These are phyloP conservation scores for Bombylius major DNA, from an alignment of 2,888 invertebrate species.

Conservation along the genomic window DNA sequence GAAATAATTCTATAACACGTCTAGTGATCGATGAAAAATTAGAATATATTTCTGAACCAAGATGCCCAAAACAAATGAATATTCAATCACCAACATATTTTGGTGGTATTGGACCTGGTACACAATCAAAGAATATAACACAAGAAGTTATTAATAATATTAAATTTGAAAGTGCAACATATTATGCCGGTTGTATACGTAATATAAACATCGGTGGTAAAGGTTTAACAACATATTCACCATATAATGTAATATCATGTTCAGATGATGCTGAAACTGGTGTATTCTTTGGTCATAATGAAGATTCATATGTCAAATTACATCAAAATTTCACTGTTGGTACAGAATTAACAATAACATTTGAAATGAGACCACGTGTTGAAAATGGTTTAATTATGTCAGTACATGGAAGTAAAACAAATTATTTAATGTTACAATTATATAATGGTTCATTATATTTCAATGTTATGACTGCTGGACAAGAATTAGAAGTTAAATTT, in stretches of 20 bases:
- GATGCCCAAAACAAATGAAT: constrained; percentile 41
- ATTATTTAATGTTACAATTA: constrained; percentile 79
- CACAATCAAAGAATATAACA: constrained; percentile 11
- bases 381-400: constrained; percentile 74
- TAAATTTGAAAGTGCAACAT: constrained; percentile 30
- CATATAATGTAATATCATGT: constrained; percentile 60
- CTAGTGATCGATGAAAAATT: constrained; percentile 23
- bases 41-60: constrained; percentile 46
- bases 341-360: constrained; percentile 57
- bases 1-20: constrained; percentile 49
- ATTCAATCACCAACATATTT: constrained; percentile 62
- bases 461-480: constrained; percentile 65
- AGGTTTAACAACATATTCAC: constrained; percentile 48
- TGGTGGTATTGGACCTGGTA: constrained; percentile 56
- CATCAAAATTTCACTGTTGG: constrained; percentile 69
- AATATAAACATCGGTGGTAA: constrained; percentile 63
- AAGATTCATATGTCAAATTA: constrained; percentile 52
- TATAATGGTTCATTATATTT: constrained; percentile 73
- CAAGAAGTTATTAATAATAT: constrained; percentile 35
- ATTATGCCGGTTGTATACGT: constrained; percentile 75
- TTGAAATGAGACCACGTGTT: constrained; percentile 79
- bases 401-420: constrained; percentile 62
- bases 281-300: constrained; percentile 68
- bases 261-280: constrained; percentile 67
- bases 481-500: constrained; percentile 59